Base-by-base conservation (phyloP, 2,113 vertebrate genomes). In the Heterotis niloticus region DNA sequence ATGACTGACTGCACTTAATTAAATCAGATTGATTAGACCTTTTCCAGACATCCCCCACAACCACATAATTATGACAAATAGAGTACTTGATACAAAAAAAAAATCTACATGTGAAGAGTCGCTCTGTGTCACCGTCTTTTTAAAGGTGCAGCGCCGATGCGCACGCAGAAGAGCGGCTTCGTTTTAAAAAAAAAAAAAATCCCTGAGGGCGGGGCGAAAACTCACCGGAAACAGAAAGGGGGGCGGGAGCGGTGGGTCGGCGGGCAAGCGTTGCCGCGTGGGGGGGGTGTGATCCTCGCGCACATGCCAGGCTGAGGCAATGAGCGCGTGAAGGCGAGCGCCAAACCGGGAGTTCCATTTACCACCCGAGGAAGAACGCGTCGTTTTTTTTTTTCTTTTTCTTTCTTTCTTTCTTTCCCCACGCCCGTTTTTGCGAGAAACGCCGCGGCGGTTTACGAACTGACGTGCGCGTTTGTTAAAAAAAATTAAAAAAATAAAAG, bases 1-100 rank as follows among this genome's bases (percentile, higher is more conserved):
- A 90, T 92, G 91, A 92, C 89, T 93, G 91, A 91, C 90, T 94
- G 91, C 90, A 91, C 89, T 93, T 93, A 94, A 94, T 93, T 93
- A 93, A 93, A 93, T 94, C 91, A 89, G 91, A 92, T 91, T 92
- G 92, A 93, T 93, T 93, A 92, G 92, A 92, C 91, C 90, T 91
- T 92, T 93, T 89, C 88, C 86, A 88, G 88, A 89, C 90, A 89
- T 91, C 89, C 87, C 88, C 90, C 88, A 92, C 90, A 92, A 90
- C 90, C 91, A 90, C 90, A 89, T 93, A 91, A 93, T 93, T 92
- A 93, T 92, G 91, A 93, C 86, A 90, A 92, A 93, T 93, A 91
- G 88, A 90, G 89, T 85, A 88, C 89, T 91, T 90, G 89, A 91
- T 89, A 89, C 85, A 86, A 85, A 44, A 44, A 44, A 44, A 44